Percentiles rank a stretch among this genome's conserved stretches.
Conservation (phyloP, 1,140 invertebrate species). For the Rhagoletis zephyria region DNA sequence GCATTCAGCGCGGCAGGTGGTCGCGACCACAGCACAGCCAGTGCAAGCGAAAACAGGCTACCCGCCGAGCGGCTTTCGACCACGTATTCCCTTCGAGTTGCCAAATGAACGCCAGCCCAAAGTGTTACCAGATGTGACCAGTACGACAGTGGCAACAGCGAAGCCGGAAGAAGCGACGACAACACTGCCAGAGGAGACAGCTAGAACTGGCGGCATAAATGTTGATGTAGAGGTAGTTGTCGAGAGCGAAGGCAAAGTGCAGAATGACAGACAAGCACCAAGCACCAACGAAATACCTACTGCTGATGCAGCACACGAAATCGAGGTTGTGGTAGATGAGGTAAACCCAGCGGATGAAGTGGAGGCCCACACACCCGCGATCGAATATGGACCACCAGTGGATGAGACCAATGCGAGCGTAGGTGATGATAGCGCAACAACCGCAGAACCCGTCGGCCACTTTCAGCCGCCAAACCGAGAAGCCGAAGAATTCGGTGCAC, state of each 20-base stretch:
- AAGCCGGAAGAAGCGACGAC: slow-evolving; percentile 3
- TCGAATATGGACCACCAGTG: slow-evolving; percentile 11
- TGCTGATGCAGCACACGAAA: neutral
- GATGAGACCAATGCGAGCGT: neutral
- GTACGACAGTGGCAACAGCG: slow-evolving; percentile 55
- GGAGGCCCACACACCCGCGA: slow-evolving; percentile 48
- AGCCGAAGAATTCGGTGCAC: slow-evolving; percentile 64
- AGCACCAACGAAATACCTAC: no score
- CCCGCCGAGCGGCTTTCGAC: slow-evolving; percentile 68
- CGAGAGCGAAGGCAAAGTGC: neutral
- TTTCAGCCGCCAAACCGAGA: slow-evolving; percentile 70
- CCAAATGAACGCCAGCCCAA: slow-evolving; percentile 64
- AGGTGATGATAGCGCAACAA: slow-evolving; percentile 40
- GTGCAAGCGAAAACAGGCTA: slow-evolving; percentile 61
- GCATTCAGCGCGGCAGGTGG: slow-evolving; percentile 67
- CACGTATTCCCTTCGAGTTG: slow-evolving; percentile 65
- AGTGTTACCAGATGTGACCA: slow-evolving; percentile 54
- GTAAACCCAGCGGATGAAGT: slow-evolving; percentile 13
- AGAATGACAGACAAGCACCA: neutral
- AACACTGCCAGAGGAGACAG: neutral
- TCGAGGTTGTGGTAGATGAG: slow-evolving; percentile 55
- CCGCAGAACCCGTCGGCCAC: slow-evolving; percentile 62
- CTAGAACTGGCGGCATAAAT: neutral
- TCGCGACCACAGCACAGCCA: slow-evolving; percentile 59
- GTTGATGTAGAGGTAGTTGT: neutral